Percentiles rank a stretch among this genome's conserved stretches.
These are phyloP conservation scores for Toxonevra muliebris DNA, from an alignment of 2,888 invertebrate genomes.

Conservation along the genomic window DNA sequence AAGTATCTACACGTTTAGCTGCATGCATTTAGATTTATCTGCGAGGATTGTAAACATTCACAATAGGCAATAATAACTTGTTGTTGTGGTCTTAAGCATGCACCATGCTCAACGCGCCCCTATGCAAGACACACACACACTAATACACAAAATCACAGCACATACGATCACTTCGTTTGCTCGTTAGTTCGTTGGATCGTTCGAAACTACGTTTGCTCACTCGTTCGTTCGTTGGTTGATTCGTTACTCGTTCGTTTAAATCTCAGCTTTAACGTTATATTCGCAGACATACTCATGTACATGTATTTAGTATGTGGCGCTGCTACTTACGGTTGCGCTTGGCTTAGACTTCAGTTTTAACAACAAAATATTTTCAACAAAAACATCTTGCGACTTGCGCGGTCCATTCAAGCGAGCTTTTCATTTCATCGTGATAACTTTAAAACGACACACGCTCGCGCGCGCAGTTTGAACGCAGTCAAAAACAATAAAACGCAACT, in stretches of 20 bases:
- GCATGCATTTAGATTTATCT: constrained; percentile 4
- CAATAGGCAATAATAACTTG: background rate
- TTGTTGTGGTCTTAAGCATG: too few species aligned
- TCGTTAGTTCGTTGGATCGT: background rate
- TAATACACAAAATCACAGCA: too few species aligned
- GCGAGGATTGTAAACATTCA: constrained; percentile 31
- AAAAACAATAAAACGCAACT: constrained; percentile 6
- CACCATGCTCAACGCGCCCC: background rate
- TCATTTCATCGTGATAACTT: constrained; percentile 65
- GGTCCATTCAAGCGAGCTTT: constrained; percentile 65
- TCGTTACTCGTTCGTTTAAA: constrained; percentile 21
- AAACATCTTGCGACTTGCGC: constrained; percentile 60
- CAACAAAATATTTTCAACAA: constrained; percentile 55
- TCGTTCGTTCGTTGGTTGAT: constrained; percentile 17
- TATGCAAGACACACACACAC: background rate
- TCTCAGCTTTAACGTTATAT: constrained; percentile 28
- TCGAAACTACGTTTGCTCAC: constrained; percentile 19
- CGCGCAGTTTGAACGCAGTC: constrained; percentile 41
- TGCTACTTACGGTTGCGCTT: constrained; percentile 30
- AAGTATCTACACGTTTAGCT: background rate
- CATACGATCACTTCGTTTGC: background rate
- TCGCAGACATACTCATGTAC: constrained; percentile 17
- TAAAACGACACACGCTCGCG: constrained; percentile 59
- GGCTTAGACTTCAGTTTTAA: constrained; percentile 48
- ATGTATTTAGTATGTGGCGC: constrained; percentile 19